These are phyloP conservation scores for Ahaetulla prasina DNA, from an alignment of 2,113 vertebrate genomes.

Conservation along the genomic window DNA sequence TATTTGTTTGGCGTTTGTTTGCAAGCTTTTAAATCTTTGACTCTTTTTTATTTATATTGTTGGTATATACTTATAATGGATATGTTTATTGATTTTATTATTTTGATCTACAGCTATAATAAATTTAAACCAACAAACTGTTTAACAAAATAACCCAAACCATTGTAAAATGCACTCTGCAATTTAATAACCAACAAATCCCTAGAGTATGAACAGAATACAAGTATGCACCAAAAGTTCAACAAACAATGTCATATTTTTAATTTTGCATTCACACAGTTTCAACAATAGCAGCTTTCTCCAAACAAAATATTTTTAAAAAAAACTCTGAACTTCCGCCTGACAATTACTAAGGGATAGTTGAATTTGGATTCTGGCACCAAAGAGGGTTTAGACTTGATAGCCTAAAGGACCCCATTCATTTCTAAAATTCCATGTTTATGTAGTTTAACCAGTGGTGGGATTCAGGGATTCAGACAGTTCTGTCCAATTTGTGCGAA, in stretches of 20 bases:
- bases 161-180: background rate
- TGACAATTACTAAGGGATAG: background rate
- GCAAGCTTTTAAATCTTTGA: background rate
- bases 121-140: background rate
- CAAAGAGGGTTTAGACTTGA: background rate
- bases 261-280: background rate
- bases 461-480: too few relatives aligned
- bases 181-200: background rate
- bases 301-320: background rate
- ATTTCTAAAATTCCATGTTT: too few relatives aligned
- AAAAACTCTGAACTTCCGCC: background rate
- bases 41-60: background rate
- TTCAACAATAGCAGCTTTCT: background rate
- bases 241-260: background rate
- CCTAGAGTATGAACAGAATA: background rate
- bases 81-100: background rate
- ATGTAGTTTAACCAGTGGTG: too few relatives aligned
- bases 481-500: too few relatives aligned
- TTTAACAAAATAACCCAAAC: background rate
- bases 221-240: background rate
- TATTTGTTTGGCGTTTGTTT: background rate
- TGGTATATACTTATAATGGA: background rate
- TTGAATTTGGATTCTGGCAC: background rate
- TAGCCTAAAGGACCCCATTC: background rate
- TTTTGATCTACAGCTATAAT: background rate